Percentiles rank a stretch among this genome's conserved stretches.
Conservation (phyloP, 2,797 vertebrate genomes). For the Simalia tracyae region DNA sequence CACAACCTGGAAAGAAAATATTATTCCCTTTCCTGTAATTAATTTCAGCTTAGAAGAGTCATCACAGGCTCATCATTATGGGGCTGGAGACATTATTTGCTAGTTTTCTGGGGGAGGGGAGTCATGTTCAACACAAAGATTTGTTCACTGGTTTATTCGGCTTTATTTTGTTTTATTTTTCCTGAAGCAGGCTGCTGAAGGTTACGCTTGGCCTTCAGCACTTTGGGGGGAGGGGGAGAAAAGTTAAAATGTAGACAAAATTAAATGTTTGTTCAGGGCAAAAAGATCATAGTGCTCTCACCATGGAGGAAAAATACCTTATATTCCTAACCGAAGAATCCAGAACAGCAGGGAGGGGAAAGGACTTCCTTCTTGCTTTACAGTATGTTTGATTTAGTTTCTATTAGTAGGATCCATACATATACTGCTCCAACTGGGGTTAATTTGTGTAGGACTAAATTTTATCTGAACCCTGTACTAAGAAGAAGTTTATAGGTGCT, state of each 20-base stretch:
- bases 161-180: neutral
- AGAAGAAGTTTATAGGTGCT: neutral
- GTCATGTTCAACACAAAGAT: neutral
- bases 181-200: neutral
- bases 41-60: neutral
- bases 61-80: neutral
- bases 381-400: too few species aligned
- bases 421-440: neutral
- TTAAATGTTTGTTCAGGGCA: neutral
- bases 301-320: neutral
- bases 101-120: neutral
- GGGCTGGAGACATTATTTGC: neutral
- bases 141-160: neutral
- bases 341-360: neutral
- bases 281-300: neutral
- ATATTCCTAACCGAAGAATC: neutral
- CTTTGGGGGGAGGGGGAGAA: neutral
- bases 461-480: neutral
- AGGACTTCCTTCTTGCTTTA: neutral
- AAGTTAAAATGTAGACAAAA: neutral
- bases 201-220: neutral
- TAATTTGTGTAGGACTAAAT: neutral
- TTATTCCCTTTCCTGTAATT: slow-evolving; percentile 21
- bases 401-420: neutral
- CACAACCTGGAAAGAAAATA: slow-evolving; percentile 5